Conservation (phyloP, 2,888 invertebrate genomes). For the Acrobasis repandana region DNA sequence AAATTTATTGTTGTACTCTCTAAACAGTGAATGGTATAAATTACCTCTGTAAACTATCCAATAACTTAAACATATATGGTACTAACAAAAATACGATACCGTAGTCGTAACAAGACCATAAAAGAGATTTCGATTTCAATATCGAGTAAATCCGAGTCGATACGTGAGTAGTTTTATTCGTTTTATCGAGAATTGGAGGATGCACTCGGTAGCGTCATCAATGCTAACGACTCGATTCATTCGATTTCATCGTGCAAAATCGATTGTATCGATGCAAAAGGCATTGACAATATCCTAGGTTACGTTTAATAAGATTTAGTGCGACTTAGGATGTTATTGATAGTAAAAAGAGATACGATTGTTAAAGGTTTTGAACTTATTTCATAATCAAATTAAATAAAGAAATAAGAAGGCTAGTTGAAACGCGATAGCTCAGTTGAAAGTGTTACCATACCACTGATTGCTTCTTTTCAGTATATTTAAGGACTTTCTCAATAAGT, state of each 20-base stretch:
- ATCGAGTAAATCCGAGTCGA: constrained; percentile 48
- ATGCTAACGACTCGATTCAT: constrained; percentile 28
- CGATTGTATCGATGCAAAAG: constrained; percentile 31
- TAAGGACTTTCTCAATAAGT: too few species aligned
- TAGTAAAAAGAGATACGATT: too few species aligned
- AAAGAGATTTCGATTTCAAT: constrained; percentile 53
- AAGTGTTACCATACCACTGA: too few species aligned
- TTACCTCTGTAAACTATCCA: background rate
- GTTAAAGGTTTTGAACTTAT: too few species aligned
- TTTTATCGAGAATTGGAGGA: constrained; percentile 50
- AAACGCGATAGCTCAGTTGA: too few species aligned
- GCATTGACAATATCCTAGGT: background rate
- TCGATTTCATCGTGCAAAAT: constrained; percentile 47
- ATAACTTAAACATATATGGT: background rate
- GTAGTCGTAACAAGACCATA: constrained; percentile 46
- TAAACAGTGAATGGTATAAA: background rate
- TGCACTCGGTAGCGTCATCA: constrained; percentile 36
- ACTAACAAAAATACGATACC: constrained; percentile 13
- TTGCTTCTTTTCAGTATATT: too few species aligned
- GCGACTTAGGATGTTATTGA: too few species aligned
- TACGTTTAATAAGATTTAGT: background rate
- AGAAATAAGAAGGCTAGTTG: too few species aligned
- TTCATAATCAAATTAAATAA: too few species aligned
- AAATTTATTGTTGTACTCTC: too few species aligned
- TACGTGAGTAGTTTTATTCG: constrained; percentile 58